A percentile compares a stretch with the other conserved stretches of the same genome.
Conservation (phyloP, 2,888 invertebrate species). For the Opisthograptis luteolata region DNA sequence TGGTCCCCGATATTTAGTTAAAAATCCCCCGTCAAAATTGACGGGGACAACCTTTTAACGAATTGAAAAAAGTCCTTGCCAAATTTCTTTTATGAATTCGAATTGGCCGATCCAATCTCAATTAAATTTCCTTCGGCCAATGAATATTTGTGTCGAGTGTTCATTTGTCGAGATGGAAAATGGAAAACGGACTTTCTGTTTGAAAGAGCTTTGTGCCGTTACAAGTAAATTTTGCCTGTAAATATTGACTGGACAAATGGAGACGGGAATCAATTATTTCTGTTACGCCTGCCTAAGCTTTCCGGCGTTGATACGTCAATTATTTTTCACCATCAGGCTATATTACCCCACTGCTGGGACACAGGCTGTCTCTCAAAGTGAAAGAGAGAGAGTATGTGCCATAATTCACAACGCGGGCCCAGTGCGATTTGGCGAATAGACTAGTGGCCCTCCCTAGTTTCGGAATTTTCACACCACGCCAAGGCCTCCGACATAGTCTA, state of each 20-base stretch:
- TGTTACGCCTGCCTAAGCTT: too few species aligned
- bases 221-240: background rate
- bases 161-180: constrained; percentile 15
- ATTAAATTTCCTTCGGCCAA: constrained; percentile 51
- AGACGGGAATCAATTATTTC: background rate
- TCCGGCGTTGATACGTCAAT: too few species aligned
- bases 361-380: too few species aligned
- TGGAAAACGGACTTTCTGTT: background rate
- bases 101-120: constrained; percentile 62
- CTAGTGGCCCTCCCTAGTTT: too few species aligned
- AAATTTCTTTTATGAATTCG: constrained; percentile 58
- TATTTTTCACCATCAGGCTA: too few species aligned
- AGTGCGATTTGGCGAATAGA: too few species aligned
- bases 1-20: constrained; percentile 11
- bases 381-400: too few species aligned
- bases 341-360: too few species aligned
- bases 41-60: constrained; percentile 43
- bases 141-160: constrained; percentile 27
- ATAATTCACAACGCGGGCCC: too few species aligned
- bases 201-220: background rate
- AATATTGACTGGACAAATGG: background rate
- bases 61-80: constrained; percentile 49
- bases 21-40: constrained; percentile 11
- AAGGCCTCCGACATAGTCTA: too few species aligned
- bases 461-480: too few species aligned